phyloP scores from a whole-genome alignment of 1,140 invertebrate genomes.

The Physella acuta region DNA sequence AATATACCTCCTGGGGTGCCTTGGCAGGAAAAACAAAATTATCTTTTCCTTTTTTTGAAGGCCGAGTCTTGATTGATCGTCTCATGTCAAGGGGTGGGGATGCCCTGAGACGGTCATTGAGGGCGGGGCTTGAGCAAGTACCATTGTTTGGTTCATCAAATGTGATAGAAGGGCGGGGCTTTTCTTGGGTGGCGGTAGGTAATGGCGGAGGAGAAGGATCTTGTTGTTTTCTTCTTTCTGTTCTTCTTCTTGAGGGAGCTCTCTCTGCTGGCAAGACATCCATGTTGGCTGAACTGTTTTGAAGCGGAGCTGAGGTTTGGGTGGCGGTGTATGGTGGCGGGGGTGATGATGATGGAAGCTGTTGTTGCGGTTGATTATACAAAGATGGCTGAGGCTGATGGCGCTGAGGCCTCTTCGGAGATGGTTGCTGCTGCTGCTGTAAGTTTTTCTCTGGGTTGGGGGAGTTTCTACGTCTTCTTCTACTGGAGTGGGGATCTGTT shows the following conservation, averaged over 20 bases:
- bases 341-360: constrained; percentile 12
- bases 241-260: constrained; percentile 2
- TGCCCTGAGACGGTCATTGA: constrained; percentile 22
- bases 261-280: neutral
- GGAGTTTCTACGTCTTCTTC: constrained; percentile 18
- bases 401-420: neutral
- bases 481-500: constrained; percentile 3
- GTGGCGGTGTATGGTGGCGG: neutral
- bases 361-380: too few relatives aligned
- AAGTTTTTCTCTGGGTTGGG: constrained; percentile 1
- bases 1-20: constrained; percentile 4
- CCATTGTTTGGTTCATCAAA: constrained; percentile 7
- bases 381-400: neutral
- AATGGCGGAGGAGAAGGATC: neutral
- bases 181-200: neutral
- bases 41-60: constrained; percentile 25
- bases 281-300: neutral
- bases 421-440: constrained; percentile 14
- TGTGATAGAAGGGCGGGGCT: neutral
- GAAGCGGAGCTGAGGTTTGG: neutral
- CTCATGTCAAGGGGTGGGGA: constrained; percentile 20
- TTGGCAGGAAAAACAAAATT: constrained; percentile 15
- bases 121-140: constrained; percentile 19
- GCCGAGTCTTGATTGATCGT: constrained; percentile 12
- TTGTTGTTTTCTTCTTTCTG: constrained; percentile 13